Conservation (phyloP, 2,113 vertebrate species). For the Siphamia tubifer region DNA sequence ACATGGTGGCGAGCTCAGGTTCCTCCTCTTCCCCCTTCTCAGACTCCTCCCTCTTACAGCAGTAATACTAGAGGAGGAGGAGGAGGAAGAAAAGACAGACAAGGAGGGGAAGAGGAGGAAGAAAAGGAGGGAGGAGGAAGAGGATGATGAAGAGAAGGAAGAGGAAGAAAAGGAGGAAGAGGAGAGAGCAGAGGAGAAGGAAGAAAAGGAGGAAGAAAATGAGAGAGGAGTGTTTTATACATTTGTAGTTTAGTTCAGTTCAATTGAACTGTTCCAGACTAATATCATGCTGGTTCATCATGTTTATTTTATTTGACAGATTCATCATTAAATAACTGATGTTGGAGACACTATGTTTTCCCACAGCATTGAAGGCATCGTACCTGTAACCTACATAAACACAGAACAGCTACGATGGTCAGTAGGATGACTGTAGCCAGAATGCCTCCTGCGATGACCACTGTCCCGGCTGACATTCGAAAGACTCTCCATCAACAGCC, state of each 20-base stretch:
- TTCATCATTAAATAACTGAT: too few relatives aligned
- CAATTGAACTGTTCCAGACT: too few relatives aligned
- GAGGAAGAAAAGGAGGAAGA: too few relatives aligned
- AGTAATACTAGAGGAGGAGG: slow-evolving; percentile 87
- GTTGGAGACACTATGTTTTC: too few relatives aligned
- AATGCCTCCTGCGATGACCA: slow-evolving; percentile 99
- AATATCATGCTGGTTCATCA: too few relatives aligned
- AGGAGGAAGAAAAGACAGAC: not conserved
- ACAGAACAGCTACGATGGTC: slow-evolving; percentile 94
- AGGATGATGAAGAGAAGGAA: too few relatives aligned
- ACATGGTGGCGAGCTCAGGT: slow-evolving; percentile 83
- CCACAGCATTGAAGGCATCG: slow-evolving; percentile 27
- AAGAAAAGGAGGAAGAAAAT: too few relatives aligned
- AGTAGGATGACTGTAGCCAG: slow-evolving; percentile 95
- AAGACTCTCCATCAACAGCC: slow-evolving; percentile 92
- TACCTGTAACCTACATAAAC: slow-evolving; percentile 87
- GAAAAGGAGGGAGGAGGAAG: too few relatives aligned
- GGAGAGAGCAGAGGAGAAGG: too few relatives aligned
- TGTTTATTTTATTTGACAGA: too few relatives aligned
- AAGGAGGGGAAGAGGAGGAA: slow-evolving; percentile 27
- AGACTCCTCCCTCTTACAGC: slow-evolving; percentile 89
- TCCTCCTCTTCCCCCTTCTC: slow-evolving; percentile 89
- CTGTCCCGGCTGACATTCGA: slow-evolving; percentile 99
- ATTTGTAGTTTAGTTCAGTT: too few relatives aligned
- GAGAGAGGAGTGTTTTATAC: too few relatives aligned